phyloP scores from a whole-genome alignment of 37 sponge, comb jelly and placozoan species.

The Halichondria panicea region DNA sequence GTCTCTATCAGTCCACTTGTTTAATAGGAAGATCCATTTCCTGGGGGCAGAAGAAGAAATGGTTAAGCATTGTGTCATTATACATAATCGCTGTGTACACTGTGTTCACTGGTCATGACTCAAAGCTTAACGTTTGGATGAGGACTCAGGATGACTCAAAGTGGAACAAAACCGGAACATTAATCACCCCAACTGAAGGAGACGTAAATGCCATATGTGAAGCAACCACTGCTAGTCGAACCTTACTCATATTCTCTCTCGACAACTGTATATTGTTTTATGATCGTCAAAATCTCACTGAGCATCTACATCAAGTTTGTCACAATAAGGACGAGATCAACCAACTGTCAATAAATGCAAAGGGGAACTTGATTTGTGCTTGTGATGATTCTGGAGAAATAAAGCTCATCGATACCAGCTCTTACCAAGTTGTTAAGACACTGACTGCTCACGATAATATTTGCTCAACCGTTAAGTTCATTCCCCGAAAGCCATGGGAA shows the following conservation, averaged over 20 bases:
- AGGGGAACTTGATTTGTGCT: conserved; percentile 31
- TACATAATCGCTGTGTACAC: no score
- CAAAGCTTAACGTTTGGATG: conserved; percentile 29
- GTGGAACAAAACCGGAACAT: neutral
- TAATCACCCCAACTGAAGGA: conserved; percentile 10
- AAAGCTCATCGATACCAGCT: conserved; percentile 42
- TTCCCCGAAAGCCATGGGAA: conserved; percentile 35
- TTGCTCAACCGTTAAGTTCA: conserved; percentile 61
- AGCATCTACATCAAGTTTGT: conserved; percentile 11
- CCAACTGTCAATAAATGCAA: conserved; percentile 42
- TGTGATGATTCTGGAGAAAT: conserved; percentile 78
- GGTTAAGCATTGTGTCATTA: no score
- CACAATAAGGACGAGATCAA: conserved; percentile 73
- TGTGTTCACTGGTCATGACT: conserved; percentile 54
- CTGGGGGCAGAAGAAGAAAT: no score
- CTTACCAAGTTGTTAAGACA: conserved; percentile 28
- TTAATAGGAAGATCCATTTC: no score
- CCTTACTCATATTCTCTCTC: conserved; percentile 17
- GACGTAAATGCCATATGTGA: conserved; percentile 30
- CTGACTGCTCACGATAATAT: conserved; percentile 53
- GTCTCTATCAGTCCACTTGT: no score
- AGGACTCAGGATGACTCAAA: neutral
- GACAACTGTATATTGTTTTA: conserved; percentile 30
- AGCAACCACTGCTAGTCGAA: neutral
- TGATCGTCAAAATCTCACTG: conserved; percentile 4